Evolutionary conservation across 92 coral and sea anemone genomes (phyloP).

Genomic region (Zoanthus sansibaricus): DNA sequence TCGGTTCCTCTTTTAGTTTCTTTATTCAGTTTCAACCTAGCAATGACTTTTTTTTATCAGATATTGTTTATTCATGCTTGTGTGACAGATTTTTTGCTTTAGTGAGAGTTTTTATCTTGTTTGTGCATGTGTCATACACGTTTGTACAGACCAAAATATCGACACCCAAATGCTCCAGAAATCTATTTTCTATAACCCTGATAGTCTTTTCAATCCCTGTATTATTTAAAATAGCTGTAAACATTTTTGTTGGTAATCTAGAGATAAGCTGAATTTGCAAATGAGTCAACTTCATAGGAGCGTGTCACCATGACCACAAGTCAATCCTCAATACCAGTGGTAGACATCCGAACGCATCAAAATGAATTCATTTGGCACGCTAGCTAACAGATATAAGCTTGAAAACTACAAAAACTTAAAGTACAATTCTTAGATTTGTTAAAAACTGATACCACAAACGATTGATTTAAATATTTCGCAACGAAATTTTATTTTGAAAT

Average conservation of each 20-base stretch:
- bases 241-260: background rate
- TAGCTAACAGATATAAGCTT: conserved; percentile 21
- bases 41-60: too few species aligned
- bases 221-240: conserved; percentile 6
- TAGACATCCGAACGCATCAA: conserved; percentile 2
- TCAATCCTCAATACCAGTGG: conserved; percentile 1
- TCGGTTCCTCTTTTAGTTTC: too few species aligned
- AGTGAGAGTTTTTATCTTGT: conserved; percentile 20
- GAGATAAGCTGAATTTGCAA: background rate
- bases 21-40: too few species aligned
- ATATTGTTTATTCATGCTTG: too few species aligned
- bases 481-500: conserved; percentile 25
- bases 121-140: conserved; percentile 26
- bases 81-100: background rate
- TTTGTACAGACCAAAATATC: background rate
- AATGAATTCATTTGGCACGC: conserved; percentile 21
- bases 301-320: background rate
- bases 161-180: conserved; percentile 3
- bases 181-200: conserved; percentile 31
- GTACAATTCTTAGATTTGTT: conserved; percentile 20
- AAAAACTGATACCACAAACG: background rate
- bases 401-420: conserved; percentile 8
- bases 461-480: conserved; percentile 11
- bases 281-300: conserved; percentile 2
- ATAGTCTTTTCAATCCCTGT: background rate